These are phyloP conservation scores for Drosophila lacteicornis DNA, from an alignment of 1,140 invertebrate genomes.

Conservation along the genomic window DNA sequence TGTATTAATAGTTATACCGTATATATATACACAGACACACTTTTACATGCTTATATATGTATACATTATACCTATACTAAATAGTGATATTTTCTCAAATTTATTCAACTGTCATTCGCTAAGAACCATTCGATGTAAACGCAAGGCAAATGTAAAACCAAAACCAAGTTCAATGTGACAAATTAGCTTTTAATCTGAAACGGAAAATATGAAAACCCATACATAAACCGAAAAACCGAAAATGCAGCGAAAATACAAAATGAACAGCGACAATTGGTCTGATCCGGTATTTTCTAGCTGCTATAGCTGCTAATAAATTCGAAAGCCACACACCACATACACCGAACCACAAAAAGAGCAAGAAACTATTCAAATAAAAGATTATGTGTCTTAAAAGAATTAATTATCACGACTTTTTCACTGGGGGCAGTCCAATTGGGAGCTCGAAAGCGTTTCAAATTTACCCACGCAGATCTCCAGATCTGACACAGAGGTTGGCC, in stretches of 20 bases:
- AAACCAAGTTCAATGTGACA: slow-evolving; percentile 74
- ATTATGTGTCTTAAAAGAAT: slow-evolving; percentile 82
- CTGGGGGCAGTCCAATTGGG: slow-evolving; percentile 39
- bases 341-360: slow-evolving; percentile 54
- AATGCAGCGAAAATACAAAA: slow-evolving; percentile 29
- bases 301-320: slow-evolving; percentile 45
- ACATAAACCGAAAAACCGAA: neutral
- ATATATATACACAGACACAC: slow-evolving; percentile 42
- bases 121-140: slow-evolving; percentile 65
- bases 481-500: slow-evolving; percentile 25
- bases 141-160: slow-evolving; percentile 52
- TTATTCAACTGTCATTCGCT: slow-evolving; percentile 69
- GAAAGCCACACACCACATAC: slow-evolving; percentile 34
- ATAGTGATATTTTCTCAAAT: slow-evolving; percentile 70
- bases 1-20: slow-evolving; percentile 73
- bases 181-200: slow-evolving; percentile 72
- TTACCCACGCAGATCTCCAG: slow-evolving; percentile 46
- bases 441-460: slow-evolving; percentile 38
- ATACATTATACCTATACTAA: slow-evolving; percentile 53
- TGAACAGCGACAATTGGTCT: slow-evolving; percentile 54
- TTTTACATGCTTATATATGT: slow-evolving; percentile 54
- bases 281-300: slow-evolving; percentile 60
- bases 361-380: slow-evolving; percentile 80
- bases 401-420: slow-evolving; percentile 67
- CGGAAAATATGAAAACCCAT: neutral